phyloP scores from a whole-genome alignment of 2,797 vertebrate genomes.

The Cheirogaleus major region DNA sequence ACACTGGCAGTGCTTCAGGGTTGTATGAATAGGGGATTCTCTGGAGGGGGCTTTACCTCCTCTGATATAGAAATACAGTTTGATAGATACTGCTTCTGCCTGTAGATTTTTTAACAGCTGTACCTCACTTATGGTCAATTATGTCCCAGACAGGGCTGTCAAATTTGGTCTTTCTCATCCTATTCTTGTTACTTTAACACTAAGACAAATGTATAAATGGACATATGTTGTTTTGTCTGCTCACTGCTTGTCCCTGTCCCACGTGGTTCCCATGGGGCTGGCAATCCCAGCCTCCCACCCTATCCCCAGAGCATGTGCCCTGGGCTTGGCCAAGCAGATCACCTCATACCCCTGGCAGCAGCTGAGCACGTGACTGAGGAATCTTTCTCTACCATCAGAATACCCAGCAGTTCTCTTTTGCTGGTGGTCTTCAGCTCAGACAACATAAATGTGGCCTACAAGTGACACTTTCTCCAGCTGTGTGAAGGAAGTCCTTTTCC shows the following conservation, averaged over 20 bases:
- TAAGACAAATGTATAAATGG: not conserved
- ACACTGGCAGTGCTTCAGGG: not conserved
- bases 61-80: not conserved
- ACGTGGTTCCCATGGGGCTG: not conserved
- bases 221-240: not conserved
- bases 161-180: not conserved
- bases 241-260: not conserved
- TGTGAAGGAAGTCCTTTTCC: not conserved
- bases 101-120: not conserved
- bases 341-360: not conserved
- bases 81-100: not conserved
- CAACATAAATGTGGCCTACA: not conserved
- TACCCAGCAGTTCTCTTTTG: not conserved
- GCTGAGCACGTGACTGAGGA: not conserved
- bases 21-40: not conserved
- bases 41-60: not conserved
- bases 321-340: not conserved
- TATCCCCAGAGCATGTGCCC: not conserved
- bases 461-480: not conserved
- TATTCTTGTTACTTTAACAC: not conserved
- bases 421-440: not conserved
- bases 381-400: not conserved
- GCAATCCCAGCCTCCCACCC: not conserved
- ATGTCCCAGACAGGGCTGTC: not conserved
- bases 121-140: not conserved